A percentile compares a stretch with the other conserved stretches of the same genome.
Evolutionary conservation across 2,888 invertebrate species (phyloP).

Genomic region (Leuctra nigra): DNA sequence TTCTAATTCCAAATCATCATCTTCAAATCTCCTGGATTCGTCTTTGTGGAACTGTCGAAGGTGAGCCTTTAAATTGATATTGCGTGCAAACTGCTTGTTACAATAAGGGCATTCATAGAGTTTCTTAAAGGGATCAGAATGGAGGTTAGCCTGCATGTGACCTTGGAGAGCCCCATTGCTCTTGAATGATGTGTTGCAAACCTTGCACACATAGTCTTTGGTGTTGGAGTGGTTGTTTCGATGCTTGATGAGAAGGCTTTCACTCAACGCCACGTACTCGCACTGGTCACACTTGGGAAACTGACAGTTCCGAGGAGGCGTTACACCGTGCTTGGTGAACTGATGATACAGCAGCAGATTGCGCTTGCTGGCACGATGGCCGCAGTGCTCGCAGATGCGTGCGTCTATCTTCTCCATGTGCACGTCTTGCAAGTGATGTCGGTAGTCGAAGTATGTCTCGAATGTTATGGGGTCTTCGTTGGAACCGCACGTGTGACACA

Average conservation of each 20-base stretch:
- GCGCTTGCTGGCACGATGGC: constrained; percentile 64
- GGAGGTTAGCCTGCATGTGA: constrained; percentile 48
- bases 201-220: constrained; percentile 45
- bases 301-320: constrained; percentile 58
- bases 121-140: constrained; percentile 33
- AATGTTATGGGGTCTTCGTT: constrained; percentile 62
- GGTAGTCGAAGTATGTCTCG: constrained; percentile 68
- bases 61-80: constrained; percentile 63
- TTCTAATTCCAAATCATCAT: constrained; percentile 36
- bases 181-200: constrained; percentile 50
- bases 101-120: constrained; percentile 63
- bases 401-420: constrained; percentile 72
- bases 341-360: constrained; percentile 71
- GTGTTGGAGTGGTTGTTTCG: constrained; percentile 49
- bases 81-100: constrained; percentile 61
- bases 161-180: constrained; percentile 35
- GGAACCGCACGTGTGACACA: constrained; percentile 67
- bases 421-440: constrained; percentile 62
- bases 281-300: constrained; percentile 78
- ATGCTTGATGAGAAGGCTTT: constrained; percentile 62
- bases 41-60: constrained; percentile 58
- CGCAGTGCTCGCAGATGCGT: constrained; percentile 78
- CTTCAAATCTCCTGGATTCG: constrained; percentile 50
- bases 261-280: constrained; percentile 66
- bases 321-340: constrained; percentile 69